Evolutionary conservation across 2,888 invertebrate genomes (phyloP).

Genomic region (Orthosia gracilis): DNA sequence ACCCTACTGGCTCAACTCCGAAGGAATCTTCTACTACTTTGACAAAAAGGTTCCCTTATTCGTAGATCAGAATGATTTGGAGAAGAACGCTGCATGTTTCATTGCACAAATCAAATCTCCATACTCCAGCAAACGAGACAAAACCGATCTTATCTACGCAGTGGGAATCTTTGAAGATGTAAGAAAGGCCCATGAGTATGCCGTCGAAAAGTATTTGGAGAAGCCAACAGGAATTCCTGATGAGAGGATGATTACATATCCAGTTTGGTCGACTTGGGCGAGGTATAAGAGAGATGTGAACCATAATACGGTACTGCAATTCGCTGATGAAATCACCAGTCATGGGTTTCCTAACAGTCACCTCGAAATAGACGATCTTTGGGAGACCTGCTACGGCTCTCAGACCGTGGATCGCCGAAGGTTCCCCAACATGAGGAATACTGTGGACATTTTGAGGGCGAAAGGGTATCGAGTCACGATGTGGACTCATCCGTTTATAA

Average conservation of each 20-base stretch:
- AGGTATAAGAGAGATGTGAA: conserved; percentile 90
- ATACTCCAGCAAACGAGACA: conserved; percentile 83
- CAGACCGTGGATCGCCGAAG: conserved; percentile 86
- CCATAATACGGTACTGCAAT: conserved; percentile 86
- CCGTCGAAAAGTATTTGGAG: conserved; percentile 91
- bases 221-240: conserved; percentile 91
- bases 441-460: conserved; percentile 81
- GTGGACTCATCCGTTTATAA: conserved; percentile 93
- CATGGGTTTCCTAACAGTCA: conserved; percentile 90
- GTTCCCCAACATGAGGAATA: conserved; percentile 90
- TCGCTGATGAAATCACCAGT: conserved; percentile 87
- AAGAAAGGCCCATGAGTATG: conserved; percentile 91
- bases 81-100: conserved; percentile 88
- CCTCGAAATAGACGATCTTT: conserved; percentile 93
- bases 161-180: conserved; percentile 92
- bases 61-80: conserved; percentile 91
- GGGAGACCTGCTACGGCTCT: conserved; percentile 93
- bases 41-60: conserved; percentile 92
- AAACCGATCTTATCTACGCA: conserved; percentile 89
- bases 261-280: conserved; percentile 94
- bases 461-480: conserved; percentile 91
- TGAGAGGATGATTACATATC: conserved; percentile 89
- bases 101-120: conserved; percentile 87
- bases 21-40: conserved; percentile 92
- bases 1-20: conserved; percentile 93